A percentile compares a stretch with the other conserved stretches of the same genome.
Conservation (phyloP, 2,888 invertebrate species). For the Brenthis daphne region DNA sequence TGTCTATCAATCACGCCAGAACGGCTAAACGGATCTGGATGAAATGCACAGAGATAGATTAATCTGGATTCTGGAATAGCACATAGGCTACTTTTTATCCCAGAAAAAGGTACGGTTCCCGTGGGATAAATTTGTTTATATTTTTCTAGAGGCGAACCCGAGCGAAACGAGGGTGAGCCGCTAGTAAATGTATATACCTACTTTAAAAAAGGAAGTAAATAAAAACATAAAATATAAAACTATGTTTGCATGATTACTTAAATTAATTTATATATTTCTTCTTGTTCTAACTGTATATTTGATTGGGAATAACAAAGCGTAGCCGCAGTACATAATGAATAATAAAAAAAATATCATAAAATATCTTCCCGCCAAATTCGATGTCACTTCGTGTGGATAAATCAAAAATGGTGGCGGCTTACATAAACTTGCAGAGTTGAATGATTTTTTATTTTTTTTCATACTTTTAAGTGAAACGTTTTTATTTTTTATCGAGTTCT, state of each 20-base stretch:
- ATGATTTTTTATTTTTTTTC: conserved; percentile 3
- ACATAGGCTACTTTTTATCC: too few relatives aligned
- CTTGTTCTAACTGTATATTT: not conserved
- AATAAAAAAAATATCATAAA: conserved; percentile 16
- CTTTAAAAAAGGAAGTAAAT: too few relatives aligned
- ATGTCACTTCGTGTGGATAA: conserved; percentile 28
- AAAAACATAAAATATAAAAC: not conserved
- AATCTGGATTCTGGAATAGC: too few relatives aligned
- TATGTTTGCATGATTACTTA: not conserved
- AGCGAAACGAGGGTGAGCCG: too few relatives aligned
- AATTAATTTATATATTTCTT: conserved; percentile 12
- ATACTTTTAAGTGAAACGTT: not conserved
- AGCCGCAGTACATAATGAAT: conserved; percentile 20
- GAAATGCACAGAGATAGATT: too few relatives aligned
- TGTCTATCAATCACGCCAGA: too few relatives aligned
- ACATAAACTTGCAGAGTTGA: not conserved
- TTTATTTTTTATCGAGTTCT: not conserved
- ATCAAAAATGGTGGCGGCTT: conserved; percentile 7
- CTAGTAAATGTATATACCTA: too few relatives aligned
- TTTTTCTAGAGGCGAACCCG: too few relatives aligned
- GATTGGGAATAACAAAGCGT: conserved; percentile 18
- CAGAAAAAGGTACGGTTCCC: too few relatives aligned
- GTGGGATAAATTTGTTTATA: too few relatives aligned
- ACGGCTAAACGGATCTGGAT: too few relatives aligned
- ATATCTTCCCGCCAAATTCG: conserved; percentile 27